Evolutionary conservation across 1,140 invertebrate genomes (phyloP), one percentile per base, ranked within the genome.

Genomic region (Cherax destructor): DNA sequence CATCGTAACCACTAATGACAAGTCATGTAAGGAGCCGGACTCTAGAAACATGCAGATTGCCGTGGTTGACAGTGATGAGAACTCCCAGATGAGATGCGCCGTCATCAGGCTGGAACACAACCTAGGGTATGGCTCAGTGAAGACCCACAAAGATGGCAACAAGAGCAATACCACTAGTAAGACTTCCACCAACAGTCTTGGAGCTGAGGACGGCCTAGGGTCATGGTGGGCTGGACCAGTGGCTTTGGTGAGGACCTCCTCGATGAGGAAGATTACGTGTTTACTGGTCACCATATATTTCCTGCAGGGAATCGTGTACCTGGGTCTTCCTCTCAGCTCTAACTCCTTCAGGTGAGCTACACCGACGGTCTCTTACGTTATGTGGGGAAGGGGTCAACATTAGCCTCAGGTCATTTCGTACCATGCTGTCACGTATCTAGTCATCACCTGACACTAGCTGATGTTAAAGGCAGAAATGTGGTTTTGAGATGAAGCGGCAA

Each of bases 241-340:
- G 76, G 86, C 86, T 30, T 24, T 88, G n/a, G 41, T 88, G 13
- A 21, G 77, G 5, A 88, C 30, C n/a, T 16, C 21, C 16, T 30
- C 41, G 4, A 80, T 80, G 52, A 88, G 86, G 77, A 56, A 65
- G n/a, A 13, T 80, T 56, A 80, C 59, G 24, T 49, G 56, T 30
- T 30, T 80, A 11, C 86, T 88, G 52, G 18, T 50, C 13, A 3
- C 18, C n/a, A n/a, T 88, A 30, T 88, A 77, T 77, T 47, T 88
- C 47, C 56, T 88, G 77, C 77, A 80, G 59, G 77, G 86, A 5
- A 21, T 88, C 41, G 86, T 88, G 10, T 88, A 88, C 86, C 59
- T 88, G 74, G 86, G 86, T 10, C 77, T 88, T 18, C 86, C 86
- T 4, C 86, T 88, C 56, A 88, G 77, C 61, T 61, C 86, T 1